Base-by-base conservation (phyloP, 2,888 invertebrate genomes). In the Ormyrus thymus region DNA sequence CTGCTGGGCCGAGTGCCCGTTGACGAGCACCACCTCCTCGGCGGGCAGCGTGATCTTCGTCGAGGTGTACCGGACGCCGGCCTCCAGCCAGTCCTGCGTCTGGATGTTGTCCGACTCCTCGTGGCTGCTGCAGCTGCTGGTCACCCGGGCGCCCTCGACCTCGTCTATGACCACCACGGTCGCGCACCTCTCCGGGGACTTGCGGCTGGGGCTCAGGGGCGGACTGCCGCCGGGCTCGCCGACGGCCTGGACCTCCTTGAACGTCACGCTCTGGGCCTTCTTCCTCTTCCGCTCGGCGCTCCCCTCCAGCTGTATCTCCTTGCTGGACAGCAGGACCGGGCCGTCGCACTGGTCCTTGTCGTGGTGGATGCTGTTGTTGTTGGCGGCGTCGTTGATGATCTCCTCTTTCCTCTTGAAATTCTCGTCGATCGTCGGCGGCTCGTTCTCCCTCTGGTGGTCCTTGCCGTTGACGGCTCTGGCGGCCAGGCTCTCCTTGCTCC, bases 1-100 rank as follows among this genome's bases (percentile, higher is more conserved):
- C 53, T 59, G 58, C 82, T 79, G 78, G 53, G 71, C 82, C 58
- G 78, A 81, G 51, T 82, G 83, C 70, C 86, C 87, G 75, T 87
- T 86, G 80, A 83, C 83, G 66, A 69, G 83, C 85, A 81, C 46
- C 48, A 77, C 82, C 48, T 85, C 86, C 62, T 87, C 87, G 8
- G 85, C 88, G 7, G 87, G 85, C 62, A 89, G 82, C 50, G 88
- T 88, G 81, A 90, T 90, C 82, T 87, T 87, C 68, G 89, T 89
- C 71, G 90, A 89, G 53, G 90, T 89, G 83, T 89, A 90, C 78
- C 85, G 86, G 51, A 90, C 84, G 7, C 90, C 90, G 46, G 85
- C 86, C 77, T 89, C 90, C 50, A 89, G 84, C 90, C 90, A 90
- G 73, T 90, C 89, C 81, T 88, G 87, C 61, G 87, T 86, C 76